These are phyloP conservation scores for Podarcis cretensis DNA, from an alignment of 2,113 vertebrate species.

Conservation along the genomic window DNA sequence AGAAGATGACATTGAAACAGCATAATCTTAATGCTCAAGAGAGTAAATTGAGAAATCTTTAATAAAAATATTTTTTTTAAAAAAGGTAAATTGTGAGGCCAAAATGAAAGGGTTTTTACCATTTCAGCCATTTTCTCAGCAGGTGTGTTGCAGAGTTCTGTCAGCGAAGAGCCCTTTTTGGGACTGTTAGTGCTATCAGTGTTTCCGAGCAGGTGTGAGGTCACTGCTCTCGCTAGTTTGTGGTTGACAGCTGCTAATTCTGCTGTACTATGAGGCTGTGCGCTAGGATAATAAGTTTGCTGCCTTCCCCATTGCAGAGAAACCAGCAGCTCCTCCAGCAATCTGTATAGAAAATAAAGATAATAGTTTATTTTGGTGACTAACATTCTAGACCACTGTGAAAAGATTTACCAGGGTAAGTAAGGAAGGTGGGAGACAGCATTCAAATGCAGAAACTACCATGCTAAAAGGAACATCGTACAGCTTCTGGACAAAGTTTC, in stretches of 20 bases:
- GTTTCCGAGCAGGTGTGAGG: constrained; percentile 90
- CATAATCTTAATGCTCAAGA: background rate
- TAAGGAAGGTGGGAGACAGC: background rate
- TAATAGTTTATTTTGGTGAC: background rate
- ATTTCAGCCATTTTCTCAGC: constrained; percentile 98
- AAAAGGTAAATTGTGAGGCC: background rate
- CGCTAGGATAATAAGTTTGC: constrained; percentile 89
- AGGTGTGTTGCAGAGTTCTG: constrained; percentile 88
- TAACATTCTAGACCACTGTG: background rate
- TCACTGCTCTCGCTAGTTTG: constrained; percentile 88
- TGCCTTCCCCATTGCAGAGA: constrained; percentile 95
- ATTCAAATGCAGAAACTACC: background rate
- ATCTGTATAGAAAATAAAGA: constrained; percentile 72
- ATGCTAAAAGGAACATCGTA: background rate
- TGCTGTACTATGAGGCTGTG: constrained; percentile 86
- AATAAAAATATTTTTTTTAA: background rate
- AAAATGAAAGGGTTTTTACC: constrained; percentile 71
- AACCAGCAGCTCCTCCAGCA: constrained; percentile 91
- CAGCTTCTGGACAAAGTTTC: background rate
- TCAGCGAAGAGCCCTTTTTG: constrained; percentile 69
- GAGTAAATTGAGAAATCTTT: too few species aligned
- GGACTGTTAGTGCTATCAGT: constrained; percentile 59
- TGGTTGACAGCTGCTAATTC: constrained; percentile 88
- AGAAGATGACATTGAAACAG: background rate
- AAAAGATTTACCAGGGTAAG: background rate